phyloP scores from a whole-genome alignment of 2,888 invertebrate species.

The Morinoia aosen region DNA sequence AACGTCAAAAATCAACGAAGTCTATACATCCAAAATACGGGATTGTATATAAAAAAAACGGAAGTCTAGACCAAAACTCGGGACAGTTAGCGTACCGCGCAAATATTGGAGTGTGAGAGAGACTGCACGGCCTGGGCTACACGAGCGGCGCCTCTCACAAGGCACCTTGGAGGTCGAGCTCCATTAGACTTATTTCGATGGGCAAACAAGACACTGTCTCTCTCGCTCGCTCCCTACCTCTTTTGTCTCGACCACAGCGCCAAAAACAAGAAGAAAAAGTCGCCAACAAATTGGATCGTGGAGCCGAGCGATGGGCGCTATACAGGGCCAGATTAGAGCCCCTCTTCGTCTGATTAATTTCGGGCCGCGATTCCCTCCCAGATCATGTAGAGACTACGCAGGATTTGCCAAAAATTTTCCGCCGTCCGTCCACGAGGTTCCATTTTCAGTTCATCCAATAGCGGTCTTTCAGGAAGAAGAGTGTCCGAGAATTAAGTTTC shows the following conservation, averaged over 20 bases:
- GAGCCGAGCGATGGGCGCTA: conserved; percentile 17
- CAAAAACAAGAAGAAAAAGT: conserved; percentile 1
- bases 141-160: neutral
- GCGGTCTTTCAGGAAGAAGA: neutral
- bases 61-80: neutral
- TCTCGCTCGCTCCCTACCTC: neutral
- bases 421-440: neutral
- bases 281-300: conserved; percentile 9
- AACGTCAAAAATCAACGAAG: no score
- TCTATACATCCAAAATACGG: no score
- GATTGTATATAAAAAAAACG: neutral
- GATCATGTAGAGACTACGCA: neutral
- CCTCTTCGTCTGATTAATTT: conserved; percentile 17
- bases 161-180: neutral
- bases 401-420: neutral
- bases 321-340: conserved; percentile 8
- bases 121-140: neutral
- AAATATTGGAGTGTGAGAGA: no score
- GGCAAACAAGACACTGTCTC: neutral
- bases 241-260: neutral
- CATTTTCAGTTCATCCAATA: neutral
- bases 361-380: neutral
- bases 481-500: neutral
- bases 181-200: conserved; percentile 12
- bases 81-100: neutral